Percentiles rank a stretch among this genome's conserved stretches.
Conservation (phyloP, 2,888 invertebrate species). For the Peribatodes rhomboidaria region DNA sequence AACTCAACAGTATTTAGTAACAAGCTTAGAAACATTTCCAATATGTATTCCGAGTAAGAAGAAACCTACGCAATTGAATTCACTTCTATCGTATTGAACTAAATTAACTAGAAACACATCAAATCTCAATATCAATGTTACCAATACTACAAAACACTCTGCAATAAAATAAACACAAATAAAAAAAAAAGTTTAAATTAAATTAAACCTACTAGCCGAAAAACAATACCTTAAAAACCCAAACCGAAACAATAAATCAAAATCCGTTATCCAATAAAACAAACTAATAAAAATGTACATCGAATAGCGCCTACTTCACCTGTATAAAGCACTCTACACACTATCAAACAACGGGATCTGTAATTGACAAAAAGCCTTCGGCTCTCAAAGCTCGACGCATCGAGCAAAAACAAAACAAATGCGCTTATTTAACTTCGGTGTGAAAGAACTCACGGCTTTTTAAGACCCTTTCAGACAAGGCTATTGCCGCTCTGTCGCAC, state of each 20-base stretch:
- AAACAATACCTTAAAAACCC: constrained; percentile 1
- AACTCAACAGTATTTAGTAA: no score
- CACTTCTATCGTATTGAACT: no score
- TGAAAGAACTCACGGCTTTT: constrained; percentile 68
- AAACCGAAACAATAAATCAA: constrained; percentile 19
- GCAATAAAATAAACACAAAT: neutral
- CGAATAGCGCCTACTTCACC: constrained; percentile 10
- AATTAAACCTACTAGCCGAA: constrained; percentile 6
- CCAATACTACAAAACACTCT: no score
- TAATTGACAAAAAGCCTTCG: constrained; percentile 58
- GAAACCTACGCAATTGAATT: no score
- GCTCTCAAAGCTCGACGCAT: constrained; percentile 36
- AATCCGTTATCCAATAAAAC: constrained; percentile 28
- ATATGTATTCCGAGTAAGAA: no score
- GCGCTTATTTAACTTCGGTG: constrained; percentile 60
- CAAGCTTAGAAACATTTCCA: no score
- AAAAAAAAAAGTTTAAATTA: constrained; percentile 6
- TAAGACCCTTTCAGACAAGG: neutral
- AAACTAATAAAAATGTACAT: constrained; percentile 17
- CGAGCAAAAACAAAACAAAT: constrained; percentile 51
- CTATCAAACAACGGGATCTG: constrained; percentile 47
- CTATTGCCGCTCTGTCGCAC: neutral
- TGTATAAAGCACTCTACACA: constrained; percentile 11
- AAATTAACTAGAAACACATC: no score
- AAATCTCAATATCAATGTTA: no score